These are phyloP conservation scores for Rhombomys opimus DNA, from an alignment of 2,113 vertebrate species.

Conservation along the genomic window DNA sequence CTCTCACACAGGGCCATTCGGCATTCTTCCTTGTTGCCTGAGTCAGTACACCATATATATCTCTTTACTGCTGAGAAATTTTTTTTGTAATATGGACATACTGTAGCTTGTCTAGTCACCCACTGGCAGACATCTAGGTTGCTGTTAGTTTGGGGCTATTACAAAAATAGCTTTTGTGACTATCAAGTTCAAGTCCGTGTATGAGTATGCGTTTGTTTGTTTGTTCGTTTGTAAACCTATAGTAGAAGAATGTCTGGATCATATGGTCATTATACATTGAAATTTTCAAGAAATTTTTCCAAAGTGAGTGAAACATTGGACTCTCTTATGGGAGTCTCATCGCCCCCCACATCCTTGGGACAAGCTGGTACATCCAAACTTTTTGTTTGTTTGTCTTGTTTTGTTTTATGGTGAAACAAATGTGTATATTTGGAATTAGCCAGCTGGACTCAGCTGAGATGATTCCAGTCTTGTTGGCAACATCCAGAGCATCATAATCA, in stretches of 20 bases:
- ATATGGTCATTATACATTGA: neutral
- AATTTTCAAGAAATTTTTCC: constrained; percentile 56
- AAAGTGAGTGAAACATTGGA: neutral
- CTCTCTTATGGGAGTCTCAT: neutral
- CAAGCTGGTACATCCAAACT: neutral
- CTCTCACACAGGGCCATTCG: neutral
- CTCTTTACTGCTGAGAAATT: neutral
- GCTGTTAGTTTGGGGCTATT: neutral
- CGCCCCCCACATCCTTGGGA: neutral
- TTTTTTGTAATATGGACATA: neutral
- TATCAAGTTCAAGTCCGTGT: neutral
- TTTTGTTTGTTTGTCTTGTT: neutral
- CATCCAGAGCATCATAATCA: too few relatives aligned
- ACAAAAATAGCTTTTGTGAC: constrained; percentile 17
- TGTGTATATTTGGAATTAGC: too few relatives aligned
- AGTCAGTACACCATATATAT: neutral
- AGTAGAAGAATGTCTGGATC: neutral
- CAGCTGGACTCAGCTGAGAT: too few relatives aligned
- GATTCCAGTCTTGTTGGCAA: too few relatives aligned
- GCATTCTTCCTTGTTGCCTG: neutral
- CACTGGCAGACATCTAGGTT: neutral
- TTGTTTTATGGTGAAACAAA: too few relatives aligned
- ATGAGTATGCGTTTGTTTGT: neutral
- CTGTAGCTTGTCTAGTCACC: neutral
- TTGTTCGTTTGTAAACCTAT: neutral